phyloP scores from a whole-genome alignment of 2,797 vertebrate genomes.

The Myotis planiceps region DNA sequence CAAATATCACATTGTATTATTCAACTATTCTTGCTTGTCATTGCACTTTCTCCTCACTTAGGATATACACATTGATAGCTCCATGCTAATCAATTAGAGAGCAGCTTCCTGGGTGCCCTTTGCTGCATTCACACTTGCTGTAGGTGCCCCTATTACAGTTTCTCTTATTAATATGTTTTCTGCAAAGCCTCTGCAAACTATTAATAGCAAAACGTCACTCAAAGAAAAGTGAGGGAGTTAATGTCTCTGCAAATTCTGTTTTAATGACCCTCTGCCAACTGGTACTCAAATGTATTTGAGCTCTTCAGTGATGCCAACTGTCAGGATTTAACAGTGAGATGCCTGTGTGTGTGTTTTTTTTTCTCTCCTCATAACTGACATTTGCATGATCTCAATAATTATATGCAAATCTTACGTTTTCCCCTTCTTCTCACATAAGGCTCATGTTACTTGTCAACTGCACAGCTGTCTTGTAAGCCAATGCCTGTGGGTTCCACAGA shows the following conservation, averaged over 20 bases:
- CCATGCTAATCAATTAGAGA: constrained; percentile 90
- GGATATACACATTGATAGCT: constrained; percentile 87
- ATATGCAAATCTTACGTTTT: constrained; percentile 93
- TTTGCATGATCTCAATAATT: constrained; percentile 94
- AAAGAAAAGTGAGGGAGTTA: constrained; percentile 92
- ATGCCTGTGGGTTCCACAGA: constrained; percentile 89
- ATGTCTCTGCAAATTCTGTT: constrained; percentile 93
- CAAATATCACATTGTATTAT: constrained; percentile 88
- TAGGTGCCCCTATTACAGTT: constrained; percentile 88
- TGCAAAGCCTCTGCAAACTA: constrained; percentile 92
- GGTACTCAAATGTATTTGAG: constrained; percentile 92
- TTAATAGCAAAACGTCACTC: constrained; percentile 94
- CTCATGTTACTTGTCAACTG: constrained; percentile 93
- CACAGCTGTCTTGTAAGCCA: constrained; percentile 91
- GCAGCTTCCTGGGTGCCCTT: constrained; percentile 85
- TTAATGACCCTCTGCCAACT: constrained; percentile 93
- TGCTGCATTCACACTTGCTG: constrained; percentile 86
- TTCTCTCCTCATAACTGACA: constrained; percentile 90
- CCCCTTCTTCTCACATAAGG: constrained; percentile 92
- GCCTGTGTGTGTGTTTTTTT: constrained; percentile 85
- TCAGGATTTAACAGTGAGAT: constrained; percentile 93
- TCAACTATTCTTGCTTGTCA: constrained; percentile 87
- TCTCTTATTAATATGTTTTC: constrained; percentile 93
- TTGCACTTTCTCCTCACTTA: constrained; percentile 85
- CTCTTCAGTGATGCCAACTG: constrained; percentile 92